These are phyloP conservation scores for Chorisops tibialis DNA, from an alignment of 2,888 invertebrate species.

Conservation along the genomic window DNA sequence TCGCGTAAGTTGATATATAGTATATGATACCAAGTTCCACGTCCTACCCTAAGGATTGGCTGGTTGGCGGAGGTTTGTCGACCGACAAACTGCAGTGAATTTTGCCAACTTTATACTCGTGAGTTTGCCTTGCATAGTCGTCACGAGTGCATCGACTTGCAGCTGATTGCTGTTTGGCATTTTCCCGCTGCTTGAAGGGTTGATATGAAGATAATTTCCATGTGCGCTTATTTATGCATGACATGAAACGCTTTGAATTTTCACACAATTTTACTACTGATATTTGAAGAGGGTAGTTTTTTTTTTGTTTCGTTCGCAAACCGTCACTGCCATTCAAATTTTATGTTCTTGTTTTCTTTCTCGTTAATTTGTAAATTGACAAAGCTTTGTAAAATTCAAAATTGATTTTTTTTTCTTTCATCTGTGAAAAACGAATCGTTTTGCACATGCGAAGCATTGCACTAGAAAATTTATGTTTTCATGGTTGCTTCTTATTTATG, in stretches of 20 bases:
- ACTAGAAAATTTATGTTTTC: too few relatives aligned
- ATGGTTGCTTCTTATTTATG: too few relatives aligned
- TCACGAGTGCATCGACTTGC: slow-evolving; percentile 31
- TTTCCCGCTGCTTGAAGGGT: slow-evolving; percentile 16
- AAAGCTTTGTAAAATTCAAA: slow-evolving; percentile 1
- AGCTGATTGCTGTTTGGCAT: slow-evolving; percentile 26
- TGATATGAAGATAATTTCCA: slow-evolving; percentile 31
- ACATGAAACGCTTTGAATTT: slow-evolving; percentile 31
- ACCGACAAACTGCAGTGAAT: slow-evolving; percentile 29
- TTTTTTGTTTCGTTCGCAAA: background rate
- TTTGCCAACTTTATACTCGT: slow-evolving; percentile 22
- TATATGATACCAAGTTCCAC: background rate
- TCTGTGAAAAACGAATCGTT: too few relatives aligned
- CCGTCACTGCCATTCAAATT: slow-evolving; percentile 10
- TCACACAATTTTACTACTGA: slow-evolving; percentile 7
- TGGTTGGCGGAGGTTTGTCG: slow-evolving; percentile 29
- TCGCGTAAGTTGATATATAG: background rate
- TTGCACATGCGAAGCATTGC: too few relatives aligned
- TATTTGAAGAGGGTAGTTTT: background rate
- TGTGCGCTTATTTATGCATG: slow-evolving; percentile 32
- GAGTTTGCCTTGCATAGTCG: background rate
- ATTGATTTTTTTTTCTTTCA: slow-evolving; percentile 5
- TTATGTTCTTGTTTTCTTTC: slow-evolving; percentile 17
- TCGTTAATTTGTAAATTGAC: slow-evolving; percentile 18
- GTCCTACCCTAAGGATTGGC: slow-evolving; percentile 24